Evolutionary conservation across 1,140 invertebrate species (phyloP), one percentile per base, ranked within the genome.

Genomic region (Sminthurinus signatus): DNA sequence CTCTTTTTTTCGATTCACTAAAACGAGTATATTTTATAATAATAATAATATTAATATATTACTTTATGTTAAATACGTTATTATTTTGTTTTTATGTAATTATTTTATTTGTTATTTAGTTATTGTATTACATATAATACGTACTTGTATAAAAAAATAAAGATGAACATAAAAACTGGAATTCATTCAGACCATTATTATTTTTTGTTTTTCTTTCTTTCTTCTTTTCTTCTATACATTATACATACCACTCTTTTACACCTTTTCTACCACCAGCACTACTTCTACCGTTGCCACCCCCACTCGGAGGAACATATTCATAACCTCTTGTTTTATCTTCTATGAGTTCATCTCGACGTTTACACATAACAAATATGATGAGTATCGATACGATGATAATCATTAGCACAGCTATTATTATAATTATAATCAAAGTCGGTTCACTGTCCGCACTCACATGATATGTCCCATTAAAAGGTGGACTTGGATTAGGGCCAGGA

Each of bases 241-340:
- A 91, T 76, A 93, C 91, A 76, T 93, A 93, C 91, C 91, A 93
- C 79, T 93, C 91, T 82, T 93, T 93, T 68, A 93, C 71, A 23
- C 70, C 70, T 51, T 61, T 70, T 43, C 68, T 60, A 27, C 55
- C 32, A 15, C 69, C 59, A 1, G n/a, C 44, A 1, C 39, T 27
- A 32, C 31, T 52, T 15, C 42, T 31, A 12, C 56, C 31, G 23
- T 62, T 48, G 19, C 64, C 46, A 54, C 65, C 60, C 46, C 39
- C 60, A 64, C 36, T 52, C 56, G 51, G 54, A 64, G 62, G 78
- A 81, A 70, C 79, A 80, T 52, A 66, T 44, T 66, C 58, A 42
- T 69, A 64, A 12, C 50, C 59, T 74, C 81, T 80, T 75, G 87
- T 70, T 95, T 91, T 36, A 94, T 86, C 76, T 95, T 96, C 75